These are phyloP conservation scores for Ptychadena robeensis DNA, from an alignment of 2,797 vertebrate species.

Conservation along the genomic window DNA sequence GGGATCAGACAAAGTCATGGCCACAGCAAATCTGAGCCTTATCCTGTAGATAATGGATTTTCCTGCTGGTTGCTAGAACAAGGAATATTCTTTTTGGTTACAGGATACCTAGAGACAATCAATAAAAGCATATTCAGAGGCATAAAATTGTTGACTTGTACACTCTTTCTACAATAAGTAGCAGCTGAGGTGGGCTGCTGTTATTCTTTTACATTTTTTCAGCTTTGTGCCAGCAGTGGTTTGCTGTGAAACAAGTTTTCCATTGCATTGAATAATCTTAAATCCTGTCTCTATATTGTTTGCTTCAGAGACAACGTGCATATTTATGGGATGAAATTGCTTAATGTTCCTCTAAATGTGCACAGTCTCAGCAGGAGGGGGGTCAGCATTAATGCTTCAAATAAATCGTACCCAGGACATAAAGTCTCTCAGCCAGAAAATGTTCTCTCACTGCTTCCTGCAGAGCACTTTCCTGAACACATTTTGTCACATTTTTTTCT, in stretches of 20 bases:
- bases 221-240: slow-evolving; percentile 18
- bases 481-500: slow-evolving; percentile 1
- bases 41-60: no score
- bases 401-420: slow-evolving; percentile 54
- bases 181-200: not conserved
- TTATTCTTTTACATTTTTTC: not conserved
- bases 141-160: not conserved
- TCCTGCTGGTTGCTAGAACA: not conserved
- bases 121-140: not conserved
- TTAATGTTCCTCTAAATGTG: slow-evolving; percentile 57
- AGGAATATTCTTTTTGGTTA: not conserved
- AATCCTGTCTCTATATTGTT: slow-evolving; percentile 41
- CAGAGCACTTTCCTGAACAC: slow-evolving; percentile 36
- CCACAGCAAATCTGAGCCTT: no score
- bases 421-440: slow-evolving; percentile 59
- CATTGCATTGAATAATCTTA: slow-evolving; percentile 23
- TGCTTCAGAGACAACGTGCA: slow-evolving; percentile 44
- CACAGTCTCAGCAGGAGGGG: slow-evolving; percentile 52
- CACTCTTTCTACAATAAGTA: not conserved
- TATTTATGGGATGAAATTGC: slow-evolving; percentile 60
- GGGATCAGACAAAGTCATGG: no score
- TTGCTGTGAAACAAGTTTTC: not conserved
- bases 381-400: slow-evolving; percentile 53
- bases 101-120: not conserved
- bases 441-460: slow-evolving; percentile 34